These are phyloP conservation scores for Hyles euphorbiae DNA, from an alignment of 1,140 invertebrate species.

Conservation along the genomic window DNA sequence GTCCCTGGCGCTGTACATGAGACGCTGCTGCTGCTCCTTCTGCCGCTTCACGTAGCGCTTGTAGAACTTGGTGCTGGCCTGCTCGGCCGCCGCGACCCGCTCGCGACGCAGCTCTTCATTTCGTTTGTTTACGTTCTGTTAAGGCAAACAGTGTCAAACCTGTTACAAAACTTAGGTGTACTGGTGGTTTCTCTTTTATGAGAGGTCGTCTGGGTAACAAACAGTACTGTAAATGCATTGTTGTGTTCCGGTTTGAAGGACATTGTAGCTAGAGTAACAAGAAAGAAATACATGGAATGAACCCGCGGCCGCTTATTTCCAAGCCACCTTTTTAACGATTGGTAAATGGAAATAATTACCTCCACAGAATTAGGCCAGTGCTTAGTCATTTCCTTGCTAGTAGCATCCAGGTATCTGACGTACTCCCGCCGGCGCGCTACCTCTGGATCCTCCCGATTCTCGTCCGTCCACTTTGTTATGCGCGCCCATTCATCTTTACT, in stretches of 20 bases:
- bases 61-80: constrained; percentile 60
- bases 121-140: constrained; percentile 64
- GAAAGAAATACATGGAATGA: too few relatives aligned
- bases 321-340: too few relatives aligned
- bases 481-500: constrained; percentile 51
- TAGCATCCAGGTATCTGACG: constrained; percentile 39
- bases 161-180: too few relatives aligned
- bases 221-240: too few relatives aligned
- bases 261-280: too few relatives aligned
- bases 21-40: constrained; percentile 46
- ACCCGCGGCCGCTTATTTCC: too few relatives aligned
- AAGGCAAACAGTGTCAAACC: too few relatives aligned
- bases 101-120: constrained; percentile 58
- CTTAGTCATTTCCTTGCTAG: constrained; percentile 55
- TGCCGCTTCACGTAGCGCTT: constrained; percentile 50
- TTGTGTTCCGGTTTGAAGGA: too few relatives aligned
- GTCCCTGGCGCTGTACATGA: constrained; percentile 61
- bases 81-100: constrained; percentile 47
- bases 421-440: constrained; percentile 39
- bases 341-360: constrained; percentile 27
- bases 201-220: too few relatives aligned
- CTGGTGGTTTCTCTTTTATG: too few relatives aligned
- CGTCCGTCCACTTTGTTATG: constrained; percentile 42
- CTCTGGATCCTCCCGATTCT: constrained; percentile 37
- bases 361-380: constrained; percentile 64